Base-by-base conservation (phyloP, 2,888 invertebrate species). In the Chloromyia formosa region DNA sequence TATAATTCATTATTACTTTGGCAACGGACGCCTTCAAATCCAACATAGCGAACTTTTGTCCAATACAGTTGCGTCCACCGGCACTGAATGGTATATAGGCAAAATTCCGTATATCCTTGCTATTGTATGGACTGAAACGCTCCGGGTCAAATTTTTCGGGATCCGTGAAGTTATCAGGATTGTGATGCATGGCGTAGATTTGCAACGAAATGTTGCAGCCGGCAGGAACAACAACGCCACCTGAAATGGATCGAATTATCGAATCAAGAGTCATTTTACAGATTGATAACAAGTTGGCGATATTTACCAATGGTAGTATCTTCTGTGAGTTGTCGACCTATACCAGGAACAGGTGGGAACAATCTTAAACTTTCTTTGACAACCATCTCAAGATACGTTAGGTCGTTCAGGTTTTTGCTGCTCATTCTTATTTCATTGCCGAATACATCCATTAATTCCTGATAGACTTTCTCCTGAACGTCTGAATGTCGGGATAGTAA, bases 361-460 rank as follows among this genome's bases (percentile, higher is more conserved):
- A 92, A 81, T 64, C 92, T 83, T 71, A 92, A 80, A 0, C 90
- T 87, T 81, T 92, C 92, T 81, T 92, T 92, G 62, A 92, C 89
- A 78, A 91, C 91, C 78, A 89, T 88, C 78, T 92, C 92, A 77
- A 92, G 85, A 79, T 91, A 92, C 74, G 87, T 87, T 89, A 92
- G 89, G 73, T 88, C 86, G 75, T 88, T 83, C n/a, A 92, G 82
- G 77, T 89, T 89, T 56, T 88, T 87, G 82, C 88, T 86, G 1
- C 86, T 87, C 14, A 61, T 27, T 14, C 12, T 23, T 0, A 87
- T 86, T 5, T 88, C 86, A 78, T 84, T 84, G 66, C 83, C 79
- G 73, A 88, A 87, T 76, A 88, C 87, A 14, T 82, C 80, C 16
- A 86, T 83, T 72, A 88, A 80, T 81, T 89, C 89, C 72, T 87